Evolutionary conservation across 35 echinoderm and acorn worm genomes (phyloP), one percentile per base, ranked within the genome.

Genomic region (Acanthaster planci): DNA sequence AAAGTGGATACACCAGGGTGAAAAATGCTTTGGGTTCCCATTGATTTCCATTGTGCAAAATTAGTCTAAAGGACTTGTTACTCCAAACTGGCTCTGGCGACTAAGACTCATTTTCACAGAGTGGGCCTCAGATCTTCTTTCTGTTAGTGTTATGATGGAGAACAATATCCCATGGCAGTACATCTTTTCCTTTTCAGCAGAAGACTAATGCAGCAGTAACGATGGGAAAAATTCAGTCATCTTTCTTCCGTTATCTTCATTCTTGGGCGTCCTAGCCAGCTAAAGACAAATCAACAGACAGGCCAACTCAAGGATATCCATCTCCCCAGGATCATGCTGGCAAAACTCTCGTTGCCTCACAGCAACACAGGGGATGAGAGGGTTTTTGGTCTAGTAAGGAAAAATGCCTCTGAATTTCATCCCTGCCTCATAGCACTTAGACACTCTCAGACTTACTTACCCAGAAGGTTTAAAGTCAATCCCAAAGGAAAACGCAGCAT

Each of bases 101-200:
- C n/a, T n/a, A n/a, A n/a, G n/a, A n/a, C n/a, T n/a, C n/a, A n/a
- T n/a, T n/a, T n/a, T n/a, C n/a, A n/a, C n/a, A n/a, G n/a, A n/a
- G n/a, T n/a, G n/a, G n/a, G n/a, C n/a, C n/a, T n/a, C n/a, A n/a
- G n/a, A 86, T 52, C 5, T n/a, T 55, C 87, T 94, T 34, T 59
- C 90, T 21, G 78, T 87, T 67, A 80, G 76, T 77, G 78, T 77
- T 19, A 42, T 87, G 44, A 77, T 42, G 57, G 40, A 84, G 4
- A 77, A 58, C 54, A 60, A 83, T 15, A 93, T 93, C 17, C 86
- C 91, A 52, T 88, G 91, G 86, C 78, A 85, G 82, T 88, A 89
- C 64, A 38, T 37, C 14, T 38, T 89, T 31, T 88, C 50, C 72
- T 90, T 84, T 36, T 60, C 19, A 51, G 68, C 64, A 17, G 88